A percentile compares a stretch with the other conserved stretches of the same genome.
phyloP scores from a whole-genome alignment of 2,888 invertebrate genomes.

The Ormia ochracea region DNA sequence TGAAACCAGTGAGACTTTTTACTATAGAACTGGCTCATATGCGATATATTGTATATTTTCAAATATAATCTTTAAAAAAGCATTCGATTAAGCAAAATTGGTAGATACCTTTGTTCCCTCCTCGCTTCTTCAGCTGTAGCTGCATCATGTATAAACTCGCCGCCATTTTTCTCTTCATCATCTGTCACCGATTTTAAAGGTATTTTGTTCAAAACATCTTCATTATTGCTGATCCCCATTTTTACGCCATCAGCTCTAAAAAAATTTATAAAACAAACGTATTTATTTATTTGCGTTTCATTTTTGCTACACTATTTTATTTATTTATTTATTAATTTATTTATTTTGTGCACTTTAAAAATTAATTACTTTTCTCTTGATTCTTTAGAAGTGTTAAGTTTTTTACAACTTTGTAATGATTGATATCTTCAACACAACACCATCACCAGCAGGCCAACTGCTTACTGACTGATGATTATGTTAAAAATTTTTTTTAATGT shows the following conservation, averaged over 20 bases:
- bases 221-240: conserved; percentile 72
- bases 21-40: too few relatives aligned
- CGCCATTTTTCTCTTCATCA: conserved; percentile 73
- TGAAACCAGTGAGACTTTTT: too few relatives aligned
- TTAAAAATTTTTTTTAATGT: not conserved
- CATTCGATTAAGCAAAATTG: not conserved
- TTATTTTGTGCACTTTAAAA: too few relatives aligned
- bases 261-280: not conserved
- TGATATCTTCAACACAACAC: conserved; percentile 1
- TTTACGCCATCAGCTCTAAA: conserved; percentile 70
- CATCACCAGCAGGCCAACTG: conserved; percentile 39
- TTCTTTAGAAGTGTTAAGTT: not conserved
- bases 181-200: conserved; percentile 72
- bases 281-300: not conserved
- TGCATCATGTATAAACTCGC: conserved; percentile 72
- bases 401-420: not conserved
- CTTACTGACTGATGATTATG: conserved; percentile 36
- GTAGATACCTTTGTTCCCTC: conserved; percentile 70
- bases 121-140: conserved; percentile 72
- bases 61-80: too few relatives aligned
- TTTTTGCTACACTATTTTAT: conserved; percentile 6
- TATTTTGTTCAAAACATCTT: conserved; percentile 74
- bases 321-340: not conserved
- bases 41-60: too few relatives aligned
- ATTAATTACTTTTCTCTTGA: too few relatives aligned